Conservation (phyloP, 2,797 vertebrate species). For the Triplophysa yarkandensis region DNA sequence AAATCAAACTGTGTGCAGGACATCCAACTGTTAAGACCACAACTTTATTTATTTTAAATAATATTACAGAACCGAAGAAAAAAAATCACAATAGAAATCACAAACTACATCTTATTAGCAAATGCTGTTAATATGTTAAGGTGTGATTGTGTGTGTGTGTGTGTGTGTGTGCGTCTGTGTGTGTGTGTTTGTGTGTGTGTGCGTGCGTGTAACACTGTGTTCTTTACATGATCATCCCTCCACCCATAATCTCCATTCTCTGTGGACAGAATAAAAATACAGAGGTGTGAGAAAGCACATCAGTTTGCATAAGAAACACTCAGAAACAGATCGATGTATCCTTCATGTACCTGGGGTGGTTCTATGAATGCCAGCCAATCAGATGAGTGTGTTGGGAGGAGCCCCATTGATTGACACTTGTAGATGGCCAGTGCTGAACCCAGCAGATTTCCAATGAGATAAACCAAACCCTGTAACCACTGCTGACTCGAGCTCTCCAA, state of each 20-base stretch:
- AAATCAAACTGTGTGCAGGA: not conserved
- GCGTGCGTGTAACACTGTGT: not conserved
- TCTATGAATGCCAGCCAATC: slow-evolving; percentile 97
- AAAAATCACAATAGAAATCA: not conserved
- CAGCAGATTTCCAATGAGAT: slow-evolving; percentile 91
- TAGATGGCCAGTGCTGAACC: slow-evolving; percentile 92
- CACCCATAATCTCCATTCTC: slow-evolving; percentile 94
- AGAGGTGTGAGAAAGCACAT: not conserved
- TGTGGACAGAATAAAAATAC: slow-evolving; percentile 62
- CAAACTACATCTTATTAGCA: not conserved
- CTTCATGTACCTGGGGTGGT: slow-evolving; percentile 83
- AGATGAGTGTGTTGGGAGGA: slow-evolving; percentile 93
- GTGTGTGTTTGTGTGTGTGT: not conserved
- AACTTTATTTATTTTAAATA: slow-evolving; percentile 9
- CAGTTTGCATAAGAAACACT: not conserved
- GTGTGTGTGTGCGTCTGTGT: not conserved
- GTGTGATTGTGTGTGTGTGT: not conserved
- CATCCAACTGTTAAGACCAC: not conserved
- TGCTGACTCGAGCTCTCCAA: slow-evolving; percentile 95
- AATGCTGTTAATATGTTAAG: not conserved
- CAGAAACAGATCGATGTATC: not conserved
- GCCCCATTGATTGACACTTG: slow-evolving; percentile 98
- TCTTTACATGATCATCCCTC: slow-evolving; percentile 86
- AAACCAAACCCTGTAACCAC: slow-evolving; percentile 92
- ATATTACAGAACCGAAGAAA: not conserved